Evolutionary conservation across 1,140 invertebrate genomes (phyloP).

Genomic region (Drosophila orena): DNA sequence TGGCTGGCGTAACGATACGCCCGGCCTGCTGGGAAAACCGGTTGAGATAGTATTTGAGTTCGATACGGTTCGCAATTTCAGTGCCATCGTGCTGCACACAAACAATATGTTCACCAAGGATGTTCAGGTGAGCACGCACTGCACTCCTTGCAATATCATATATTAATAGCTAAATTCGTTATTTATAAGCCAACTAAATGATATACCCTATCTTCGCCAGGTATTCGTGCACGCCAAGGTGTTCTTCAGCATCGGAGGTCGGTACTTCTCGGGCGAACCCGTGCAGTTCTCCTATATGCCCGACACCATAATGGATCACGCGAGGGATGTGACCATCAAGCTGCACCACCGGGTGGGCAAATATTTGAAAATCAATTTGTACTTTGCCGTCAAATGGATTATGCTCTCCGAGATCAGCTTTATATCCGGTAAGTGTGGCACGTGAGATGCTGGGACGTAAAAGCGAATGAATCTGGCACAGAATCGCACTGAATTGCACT

Average conservation of each 20-base stretch:
- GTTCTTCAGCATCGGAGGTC: constrained; percentile 92
- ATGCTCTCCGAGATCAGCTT: constrained; percentile 95
- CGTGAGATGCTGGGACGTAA: constrained; percentile 8
- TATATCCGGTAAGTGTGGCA: constrained; percentile 88
- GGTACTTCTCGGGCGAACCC: constrained; percentile 87
- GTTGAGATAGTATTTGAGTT: constrained; percentile 93
- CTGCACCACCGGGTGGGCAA: constrained; percentile 91
- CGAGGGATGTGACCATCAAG: constrained; percentile 92
- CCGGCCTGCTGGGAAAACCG: constrained; percentile 86
- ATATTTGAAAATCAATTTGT: constrained; percentile 92
- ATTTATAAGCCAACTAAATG: not conserved
- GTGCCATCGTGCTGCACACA: constrained; percentile 90
- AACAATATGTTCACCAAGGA: constrained; percentile 90
- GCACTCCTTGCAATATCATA: too few species aligned
- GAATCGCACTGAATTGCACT: constrained; percentile 54
- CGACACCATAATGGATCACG: constrained; percentile 92
- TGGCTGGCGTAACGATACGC: constrained; percentile 92
- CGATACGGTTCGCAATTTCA: constrained; percentile 91
- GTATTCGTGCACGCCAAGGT: constrained; percentile 89
- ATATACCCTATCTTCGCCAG: constrained; percentile 75
- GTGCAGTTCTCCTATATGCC: constrained; percentile 90
- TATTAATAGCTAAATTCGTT: too few species aligned
- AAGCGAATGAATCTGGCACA: constrained; percentile 49
- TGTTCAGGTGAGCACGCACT: constrained; percentile 87
- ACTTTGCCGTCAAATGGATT: constrained; percentile 94